Conservation (phyloP, 1,140 invertebrate genomes). For the Polyergus mexicanus region DNA sequence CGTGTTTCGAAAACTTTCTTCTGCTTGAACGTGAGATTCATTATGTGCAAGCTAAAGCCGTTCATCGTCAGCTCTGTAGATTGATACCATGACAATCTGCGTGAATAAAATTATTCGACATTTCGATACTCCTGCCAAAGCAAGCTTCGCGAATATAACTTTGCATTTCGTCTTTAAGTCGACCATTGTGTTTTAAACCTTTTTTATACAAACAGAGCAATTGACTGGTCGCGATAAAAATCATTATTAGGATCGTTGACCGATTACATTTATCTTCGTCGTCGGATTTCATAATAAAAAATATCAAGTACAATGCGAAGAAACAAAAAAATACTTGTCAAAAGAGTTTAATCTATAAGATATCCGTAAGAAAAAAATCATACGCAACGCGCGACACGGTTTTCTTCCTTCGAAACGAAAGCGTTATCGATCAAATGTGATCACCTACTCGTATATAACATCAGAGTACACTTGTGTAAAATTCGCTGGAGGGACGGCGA, state of each 20-base stretch:
- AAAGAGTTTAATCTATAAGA: background rate
- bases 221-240: background rate
- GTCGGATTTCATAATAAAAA: background rate
- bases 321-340: background rate
- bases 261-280: background rate
- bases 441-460: conserved; percentile 26
- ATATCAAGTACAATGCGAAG: background rate
- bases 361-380: conserved; percentile 20
- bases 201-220: background rate
- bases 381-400: background rate
- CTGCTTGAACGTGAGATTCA: background rate
- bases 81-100: background rate
- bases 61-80: conserved; percentile 10
- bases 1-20: conserved; percentile 12
- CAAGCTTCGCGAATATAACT: background rate
- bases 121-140: background rate
- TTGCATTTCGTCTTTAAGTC: background rate
- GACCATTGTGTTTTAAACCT: too few species aligned
- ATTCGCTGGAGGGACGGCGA: background rate
- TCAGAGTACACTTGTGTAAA: conserved; percentile 10
- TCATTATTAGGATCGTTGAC: background rate
- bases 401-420: conserved; percentile 1
- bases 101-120: background rate
- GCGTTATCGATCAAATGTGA: conserved; percentile 33
- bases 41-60: conserved; percentile 11